Base-by-base conservation (phyloP, 2,113 vertebrate species). In the Macroglossus sobrinus region DNA sequence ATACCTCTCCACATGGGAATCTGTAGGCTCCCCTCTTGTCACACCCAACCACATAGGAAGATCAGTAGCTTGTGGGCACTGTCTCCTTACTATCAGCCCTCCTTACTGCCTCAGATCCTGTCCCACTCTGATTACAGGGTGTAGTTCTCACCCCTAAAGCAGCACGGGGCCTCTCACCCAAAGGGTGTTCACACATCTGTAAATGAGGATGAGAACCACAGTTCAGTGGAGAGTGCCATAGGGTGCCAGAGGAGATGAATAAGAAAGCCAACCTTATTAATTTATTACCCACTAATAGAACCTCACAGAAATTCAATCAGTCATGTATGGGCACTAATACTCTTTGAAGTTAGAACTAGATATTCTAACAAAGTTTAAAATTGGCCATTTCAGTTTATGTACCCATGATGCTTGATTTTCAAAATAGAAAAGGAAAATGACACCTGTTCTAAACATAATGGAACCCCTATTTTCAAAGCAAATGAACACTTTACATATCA, bases 341-440 rank as follows among this genome's bases (percentile, higher is more conserved):
- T 74, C 30, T 88, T 89, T 91, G 22, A 38, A 86, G 82, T 91
- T 80, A 79, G 38, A 82, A 75, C 13, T 75, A 96, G 38, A 79
- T 80, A 57, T 53, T 74, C 80, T 90, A 85, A 90, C 43, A 50
- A 13, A n/a, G 38, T 59, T 68, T 85, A 26, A 85, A 90, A 95
- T 38, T 45, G 24, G 35, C 74, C n/a, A 43, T 85, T 61, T 84
- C 66, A 72, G 28, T 68, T 81, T 47, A 40, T 66, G 26, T 68
- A 43, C 64, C 59, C 47, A 2, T 38, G 19, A 33, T 57, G 43
- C 8, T 84, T 74, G 50, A 86, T 57, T 78, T 89, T 95, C 19
- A 53, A 68, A 89, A 81, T 81, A 76, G 15, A 87, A 63, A 81
- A 80, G 33, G 53, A 47, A 87, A 79, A 64, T 57, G 11, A 30